Evolutionary conservation across 2,888 invertebrate genomes (phyloP), one percentile per base, ranked within the genome.

Genomic region (Drosophila heteroneura): DNA sequence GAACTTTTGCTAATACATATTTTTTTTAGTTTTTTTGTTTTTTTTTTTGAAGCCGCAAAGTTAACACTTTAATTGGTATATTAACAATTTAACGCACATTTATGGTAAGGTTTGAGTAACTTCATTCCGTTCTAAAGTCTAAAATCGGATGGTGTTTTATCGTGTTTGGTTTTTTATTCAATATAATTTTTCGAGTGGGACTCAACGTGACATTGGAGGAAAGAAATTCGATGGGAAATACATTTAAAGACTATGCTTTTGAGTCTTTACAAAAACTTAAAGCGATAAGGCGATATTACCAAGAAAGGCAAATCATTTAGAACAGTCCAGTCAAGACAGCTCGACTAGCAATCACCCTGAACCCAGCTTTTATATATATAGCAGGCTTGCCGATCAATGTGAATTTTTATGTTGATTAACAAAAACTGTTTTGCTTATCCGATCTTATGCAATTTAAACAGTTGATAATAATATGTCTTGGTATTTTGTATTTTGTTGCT

Each of bases 71-170:
- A 64, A 68, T 78, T 69, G 56, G 57, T 68, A 58, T 53, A 70
- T 72, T 79, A 79, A 79, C 81, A 83, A 77, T 90, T 85, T 76
- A 79, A 89, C 84, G 76, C 81, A 86, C 89, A 82, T 74, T 78
- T 76, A 78, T 74, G 76, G 59, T 76, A 79, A 65, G 47, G 16
- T 47, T 47, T 70, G 70, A 81, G 78, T 81, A 83, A 83, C 80
- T 77, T 70, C 54, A 68, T 56, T 76, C 76, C 82, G 76, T 68
- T 73, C 71, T 75, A 72, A 71, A 72, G 41, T 81, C 64, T 85
- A 83, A 49, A 67, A 68, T 74, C 57, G 78, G 67, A 52, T 81
- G 79, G 77, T 81, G 79, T 59, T 52, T 28, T 66, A 72, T 73
- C 61, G 44, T 54, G 58, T 65, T 72, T 53, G 58, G 33, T 74